Evolutionary conservation across 2,797 vertebrate species (phyloP).

Genomic region (Sciurus carolinensis): DNA sequence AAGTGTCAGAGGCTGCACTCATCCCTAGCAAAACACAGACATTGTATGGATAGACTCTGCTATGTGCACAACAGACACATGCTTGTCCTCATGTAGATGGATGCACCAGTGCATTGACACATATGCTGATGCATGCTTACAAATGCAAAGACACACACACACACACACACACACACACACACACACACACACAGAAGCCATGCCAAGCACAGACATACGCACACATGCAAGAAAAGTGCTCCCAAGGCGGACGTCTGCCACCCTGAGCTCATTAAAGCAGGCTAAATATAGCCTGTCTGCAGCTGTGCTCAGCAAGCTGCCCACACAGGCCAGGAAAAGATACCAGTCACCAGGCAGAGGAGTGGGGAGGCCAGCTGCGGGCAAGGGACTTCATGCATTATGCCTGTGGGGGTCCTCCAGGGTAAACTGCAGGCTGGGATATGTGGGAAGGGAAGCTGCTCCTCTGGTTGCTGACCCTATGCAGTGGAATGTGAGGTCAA

Average conservation of each 20-base stretch:
- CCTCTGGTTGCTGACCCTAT: neutral
- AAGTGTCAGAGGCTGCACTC: neutral
- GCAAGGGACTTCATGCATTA: neutral
- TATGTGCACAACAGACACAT: neutral
- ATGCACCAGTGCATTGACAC: neutral
- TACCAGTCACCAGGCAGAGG: conserved; percentile 75
- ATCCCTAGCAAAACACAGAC: neutral
- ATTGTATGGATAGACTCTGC: neutral
- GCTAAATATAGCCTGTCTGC: conserved; percentile 86
- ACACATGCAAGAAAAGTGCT: conserved; percentile 67
- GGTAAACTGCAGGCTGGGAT: no score
- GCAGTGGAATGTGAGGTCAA: neutral
- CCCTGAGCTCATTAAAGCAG: conserved; percentile 84
- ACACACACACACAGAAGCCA: neutral
- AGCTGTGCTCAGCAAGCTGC: conserved; percentile 85
- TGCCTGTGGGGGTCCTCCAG: neutral
- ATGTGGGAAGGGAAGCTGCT: neutral
- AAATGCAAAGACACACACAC: neutral
- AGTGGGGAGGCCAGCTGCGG: conserved; percentile 58
- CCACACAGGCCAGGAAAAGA: conserved; percentile 85
- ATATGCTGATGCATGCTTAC: neutral
- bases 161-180: neutral
- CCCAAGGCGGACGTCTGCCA: conserved; percentile 85
- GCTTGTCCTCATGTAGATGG: neutral
- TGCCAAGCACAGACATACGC: conserved; percentile 47